phyloP scores from a whole-genome alignment of 2,797 vertebrate genomes.

The Muscicapa comitata region DNA sequence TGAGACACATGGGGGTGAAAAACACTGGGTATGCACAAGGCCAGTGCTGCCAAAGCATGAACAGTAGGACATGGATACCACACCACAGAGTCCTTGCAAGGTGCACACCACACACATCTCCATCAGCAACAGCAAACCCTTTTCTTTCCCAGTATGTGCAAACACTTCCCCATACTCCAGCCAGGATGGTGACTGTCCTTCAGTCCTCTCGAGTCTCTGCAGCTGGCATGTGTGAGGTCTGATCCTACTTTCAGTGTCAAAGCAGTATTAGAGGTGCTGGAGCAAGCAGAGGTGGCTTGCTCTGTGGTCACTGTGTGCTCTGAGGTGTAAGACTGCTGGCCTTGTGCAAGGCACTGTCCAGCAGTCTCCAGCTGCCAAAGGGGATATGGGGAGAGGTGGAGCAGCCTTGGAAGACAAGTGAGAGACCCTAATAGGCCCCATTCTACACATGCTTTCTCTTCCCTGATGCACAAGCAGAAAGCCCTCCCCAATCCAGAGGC shows the following conservation, averaged over 20 bases:
- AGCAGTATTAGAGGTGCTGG: not conserved
- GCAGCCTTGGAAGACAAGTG: accelerated
- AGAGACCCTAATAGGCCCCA: not conserved
- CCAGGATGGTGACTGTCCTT: not conserved
- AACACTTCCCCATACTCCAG: not conserved
- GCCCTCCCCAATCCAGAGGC: too few species aligned
- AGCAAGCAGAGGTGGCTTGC: not conserved
- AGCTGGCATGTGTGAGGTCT: not conserved
- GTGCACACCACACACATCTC: accelerated
- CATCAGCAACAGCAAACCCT: not conserved
- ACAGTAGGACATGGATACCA: not conserved
- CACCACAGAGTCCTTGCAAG: accelerated
- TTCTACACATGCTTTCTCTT: not conserved
- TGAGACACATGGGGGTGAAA: accelerated
- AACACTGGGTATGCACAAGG: not conserved
- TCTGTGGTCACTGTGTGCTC: too few species aligned
- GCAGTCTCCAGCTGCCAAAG: too few species aligned
- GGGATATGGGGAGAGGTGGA: too few species aligned
- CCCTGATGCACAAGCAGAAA: not conserved
- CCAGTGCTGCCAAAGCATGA: not conserved
- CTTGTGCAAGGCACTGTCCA: too few species aligned
- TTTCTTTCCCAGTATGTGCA: not conserved
- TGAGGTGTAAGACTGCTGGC: too few species aligned
- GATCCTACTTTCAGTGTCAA: not conserved
- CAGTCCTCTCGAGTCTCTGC: not conserved